A percentile compares a stretch with the other conserved stretches of the same genome.
phyloP scores from a whole-genome alignment of 2,797 vertebrate species.

The Syngnathus rostellatus region DNA sequence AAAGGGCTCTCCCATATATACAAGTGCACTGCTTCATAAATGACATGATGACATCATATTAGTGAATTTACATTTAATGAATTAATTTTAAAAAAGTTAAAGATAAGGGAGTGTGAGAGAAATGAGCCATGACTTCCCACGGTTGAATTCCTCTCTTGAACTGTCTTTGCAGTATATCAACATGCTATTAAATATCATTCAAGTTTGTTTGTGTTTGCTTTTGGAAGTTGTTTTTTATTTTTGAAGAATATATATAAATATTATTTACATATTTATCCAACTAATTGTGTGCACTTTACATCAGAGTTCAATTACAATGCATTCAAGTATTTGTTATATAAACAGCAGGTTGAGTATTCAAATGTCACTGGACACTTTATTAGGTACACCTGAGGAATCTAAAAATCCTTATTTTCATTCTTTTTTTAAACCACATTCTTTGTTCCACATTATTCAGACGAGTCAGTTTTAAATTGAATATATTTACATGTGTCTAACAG shows the following conservation, averaged over 20 bases:
- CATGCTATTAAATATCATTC: slow-evolving; percentile 73
- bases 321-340: background rate
- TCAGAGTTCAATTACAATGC: background rate
- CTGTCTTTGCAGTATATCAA: slow-evolving; percentile 66
- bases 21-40: slow-evolving; percentile 52
- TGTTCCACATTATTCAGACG: background rate
- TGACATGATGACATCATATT: slow-evolving; percentile 29
- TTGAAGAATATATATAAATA: background rate
- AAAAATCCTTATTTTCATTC: background rate
- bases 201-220: slow-evolving; percentile 43
- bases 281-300: background rate
- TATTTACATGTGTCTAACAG: background rate
- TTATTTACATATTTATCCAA: background rate
- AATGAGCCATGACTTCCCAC: slow-evolving; percentile 44
- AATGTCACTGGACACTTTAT: background rate
- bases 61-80: slow-evolving; percentile 30
- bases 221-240: background rate
- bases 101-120: slow-evolving; percentile 28
- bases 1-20: slow-evolving; percentile 62
- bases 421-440: background rate
- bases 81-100: background rate
- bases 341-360: background rate
- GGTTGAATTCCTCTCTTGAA: slow-evolving; percentile 51
- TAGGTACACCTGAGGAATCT: background rate
- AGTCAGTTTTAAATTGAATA: background rate